phyloP scores from a whole-genome alignment of 2,888 invertebrate genomes.

The Molorchus minor region DNA sequence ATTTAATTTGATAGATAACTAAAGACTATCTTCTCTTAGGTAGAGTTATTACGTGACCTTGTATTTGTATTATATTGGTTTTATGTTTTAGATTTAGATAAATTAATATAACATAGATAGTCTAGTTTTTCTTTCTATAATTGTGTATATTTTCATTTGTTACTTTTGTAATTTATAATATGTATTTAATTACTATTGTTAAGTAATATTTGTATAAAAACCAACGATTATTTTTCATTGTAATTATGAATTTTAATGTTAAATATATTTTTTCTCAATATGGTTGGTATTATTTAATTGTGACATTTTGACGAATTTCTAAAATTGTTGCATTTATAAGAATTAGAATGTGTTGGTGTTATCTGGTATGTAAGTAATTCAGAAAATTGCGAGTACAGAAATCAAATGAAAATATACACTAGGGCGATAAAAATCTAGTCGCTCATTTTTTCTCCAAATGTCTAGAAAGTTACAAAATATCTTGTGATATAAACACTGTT shows the following conservation, averaged over 20 bases:
- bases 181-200: constrained; percentile 34
- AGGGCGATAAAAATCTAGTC: constrained; percentile 1
- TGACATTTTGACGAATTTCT: constrained; percentile 6
- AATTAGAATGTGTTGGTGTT: constrained; percentile 14
- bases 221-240: constrained; percentile 38
- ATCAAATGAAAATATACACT: constrained; percentile 31
- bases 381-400: not conserved
- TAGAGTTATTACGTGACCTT: constrained; percentile 61
- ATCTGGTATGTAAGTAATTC: not conserved
- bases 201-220: constrained; percentile 41
- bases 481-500: constrained; percentile 52
- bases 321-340: constrained; percentile 5
- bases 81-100: constrained; percentile 63
- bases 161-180: constrained; percentile 41
- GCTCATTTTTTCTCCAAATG: constrained; percentile 33
- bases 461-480: constrained; percentile 47
- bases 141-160: constrained; percentile 52
- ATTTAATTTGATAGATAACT: constrained; percentile 45
- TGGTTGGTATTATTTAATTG: constrained; percentile 13
- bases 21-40: constrained; percentile 60
- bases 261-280: constrained; percentile 38
- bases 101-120: constrained; percentile 61
- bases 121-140: constrained; percentile 54
- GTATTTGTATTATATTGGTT: constrained; percentile 63
- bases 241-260: constrained; percentile 40